A percentile compares a stretch with the other conserved stretches of the same genome.
Evolutionary conservation across 2,113 vertebrate genomes (phyloP).

Genomic region (Pituophis catenifer): DNA sequence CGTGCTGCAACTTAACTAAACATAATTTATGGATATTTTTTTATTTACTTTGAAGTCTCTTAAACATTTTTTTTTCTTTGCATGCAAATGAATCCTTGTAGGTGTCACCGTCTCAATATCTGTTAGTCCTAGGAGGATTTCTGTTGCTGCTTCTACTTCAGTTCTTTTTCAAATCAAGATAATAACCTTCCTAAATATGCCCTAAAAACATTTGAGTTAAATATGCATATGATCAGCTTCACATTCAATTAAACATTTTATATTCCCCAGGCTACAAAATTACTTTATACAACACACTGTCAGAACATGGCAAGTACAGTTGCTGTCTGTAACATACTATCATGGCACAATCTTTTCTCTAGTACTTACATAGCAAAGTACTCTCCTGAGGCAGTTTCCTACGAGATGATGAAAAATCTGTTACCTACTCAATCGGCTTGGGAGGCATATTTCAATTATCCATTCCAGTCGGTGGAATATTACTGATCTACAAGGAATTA

Average conservation of each 20-base stretch:
- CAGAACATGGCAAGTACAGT: slow-evolving; percentile 15
- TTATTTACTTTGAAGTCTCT: background rate
- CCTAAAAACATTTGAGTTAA: slow-evolving; percentile 29
- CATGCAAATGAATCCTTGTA: slow-evolving; percentile 8
- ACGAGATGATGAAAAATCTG: background rate
- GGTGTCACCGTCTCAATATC: slow-evolving; percentile 12
- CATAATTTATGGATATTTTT: background rate
- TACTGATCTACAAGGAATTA: background rate
- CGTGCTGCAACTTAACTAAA: background rate
- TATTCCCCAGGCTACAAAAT: slow-evolving; percentile 23
- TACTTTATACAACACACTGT: slow-evolving; percentile 10
- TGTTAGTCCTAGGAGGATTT: slow-evolving; percentile 6
- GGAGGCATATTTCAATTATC: background rate
- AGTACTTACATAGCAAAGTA: background rate
- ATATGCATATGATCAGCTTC: slow-evolving; percentile 28
- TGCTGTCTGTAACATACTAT: slow-evolving; percentile 1
- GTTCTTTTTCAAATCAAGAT: slow-evolving; percentile 30
- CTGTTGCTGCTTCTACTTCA: slow-evolving; percentile 8
- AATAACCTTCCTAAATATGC: slow-evolving; percentile 28
- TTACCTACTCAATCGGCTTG: background rate
- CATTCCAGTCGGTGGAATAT: background rate
- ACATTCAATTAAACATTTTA: slow-evolving; percentile 31
- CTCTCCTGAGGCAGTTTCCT: background rate
- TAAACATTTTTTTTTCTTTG: slow-evolving; percentile 10
- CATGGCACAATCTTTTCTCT: background rate